Percentiles rank a stretch among this genome's conserved stretches.
Conservation (phyloP, 2,113 vertebrate species). For the Bubo bubo region DNA sequence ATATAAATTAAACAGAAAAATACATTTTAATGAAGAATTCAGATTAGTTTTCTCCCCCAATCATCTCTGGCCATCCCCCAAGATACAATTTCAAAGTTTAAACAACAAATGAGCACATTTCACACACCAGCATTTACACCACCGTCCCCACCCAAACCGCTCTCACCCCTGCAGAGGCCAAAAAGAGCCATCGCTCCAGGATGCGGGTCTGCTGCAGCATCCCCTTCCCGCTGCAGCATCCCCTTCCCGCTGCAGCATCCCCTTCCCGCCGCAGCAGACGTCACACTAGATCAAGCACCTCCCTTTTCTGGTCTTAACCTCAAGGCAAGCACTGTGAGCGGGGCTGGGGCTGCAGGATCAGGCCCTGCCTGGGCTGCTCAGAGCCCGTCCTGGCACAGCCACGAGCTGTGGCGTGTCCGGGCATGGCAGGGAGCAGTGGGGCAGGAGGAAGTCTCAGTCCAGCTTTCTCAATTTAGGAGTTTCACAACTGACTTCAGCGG, state of each 20-base stretch:
- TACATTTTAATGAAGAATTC: neutral
- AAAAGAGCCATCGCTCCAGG: no score
- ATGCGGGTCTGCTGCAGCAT: fast-evolving
- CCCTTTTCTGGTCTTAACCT: neutral
- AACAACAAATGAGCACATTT: neutral
- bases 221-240: neutral
- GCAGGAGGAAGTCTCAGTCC: neutral
- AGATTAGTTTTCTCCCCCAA: neutral
- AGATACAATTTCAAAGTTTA: neutral
- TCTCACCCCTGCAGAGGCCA: neutral
- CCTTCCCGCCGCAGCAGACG: neutral
- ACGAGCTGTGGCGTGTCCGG: neutral
- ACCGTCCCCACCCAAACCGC: no score
- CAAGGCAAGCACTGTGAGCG: fast-evolving
- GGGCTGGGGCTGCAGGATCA: neutral
- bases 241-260: neutral
- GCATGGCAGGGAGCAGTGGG: neutral
- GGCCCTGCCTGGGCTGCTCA: neutral
- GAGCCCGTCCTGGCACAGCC: neutral
- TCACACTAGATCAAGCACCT: fast-evolving
- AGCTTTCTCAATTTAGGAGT: neutral
- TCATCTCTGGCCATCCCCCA: neutral
- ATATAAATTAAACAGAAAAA: neutral
- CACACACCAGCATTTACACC: neutral
- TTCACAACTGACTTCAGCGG: neutral